phyloP scores from a whole-genome alignment of 1,140 invertebrate species.

The Phthorimaea operculella region DNA sequence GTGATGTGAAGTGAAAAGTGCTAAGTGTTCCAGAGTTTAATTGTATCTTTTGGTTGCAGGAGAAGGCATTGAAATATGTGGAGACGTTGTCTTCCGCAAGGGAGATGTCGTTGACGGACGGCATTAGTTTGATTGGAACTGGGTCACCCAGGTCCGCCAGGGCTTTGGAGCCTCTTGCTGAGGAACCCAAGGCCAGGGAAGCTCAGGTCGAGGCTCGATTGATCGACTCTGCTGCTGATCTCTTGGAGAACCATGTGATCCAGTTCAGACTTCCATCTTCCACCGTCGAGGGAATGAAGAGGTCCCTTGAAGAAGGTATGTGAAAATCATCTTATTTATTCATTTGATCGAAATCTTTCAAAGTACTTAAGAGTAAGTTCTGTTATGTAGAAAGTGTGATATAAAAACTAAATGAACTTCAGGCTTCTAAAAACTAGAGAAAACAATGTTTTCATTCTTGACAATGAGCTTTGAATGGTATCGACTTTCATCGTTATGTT shows the following conservation, averaged over 20 bases:
- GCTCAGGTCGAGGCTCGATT: slow-evolving; percentile 80
- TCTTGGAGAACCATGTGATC: slow-evolving; percentile 81
- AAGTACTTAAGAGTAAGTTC: no score
- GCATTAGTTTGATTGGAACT: slow-evolving; percentile 76
- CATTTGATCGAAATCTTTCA: no score
- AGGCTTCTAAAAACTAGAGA: no score
- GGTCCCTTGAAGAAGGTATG: slow-evolving; percentile 73
- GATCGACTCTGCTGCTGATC: slow-evolving; percentile 77
- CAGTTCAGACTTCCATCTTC: slow-evolving; percentile 80
- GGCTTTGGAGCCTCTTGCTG: slow-evolving; percentile 69
- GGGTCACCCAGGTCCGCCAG: slow-evolving; percentile 68
- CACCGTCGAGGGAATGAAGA: slow-evolving; percentile 75
- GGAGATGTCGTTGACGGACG: slow-evolving; percentile 72
- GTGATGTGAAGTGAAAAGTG: slow-evolving; percentile 40
- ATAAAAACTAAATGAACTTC: no score
- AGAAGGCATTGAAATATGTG: slow-evolving; percentile 56
- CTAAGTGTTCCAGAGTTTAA: slow-evolving; percentile 22
- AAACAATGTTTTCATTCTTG: no score
- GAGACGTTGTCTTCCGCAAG: slow-evolving; percentile 45
- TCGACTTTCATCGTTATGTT: no score
- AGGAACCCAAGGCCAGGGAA: slow-evolving; percentile 77
- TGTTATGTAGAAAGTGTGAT: no score
- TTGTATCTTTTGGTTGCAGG: slow-evolving; percentile 52
- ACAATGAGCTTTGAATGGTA: no score
- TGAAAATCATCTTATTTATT: no score